Evolutionary conservation across 30 jellyfish, hydroid and myxozoan genomes (phyloP).

Genomic region (Hydractinia symbiolongicarpus): DNA sequence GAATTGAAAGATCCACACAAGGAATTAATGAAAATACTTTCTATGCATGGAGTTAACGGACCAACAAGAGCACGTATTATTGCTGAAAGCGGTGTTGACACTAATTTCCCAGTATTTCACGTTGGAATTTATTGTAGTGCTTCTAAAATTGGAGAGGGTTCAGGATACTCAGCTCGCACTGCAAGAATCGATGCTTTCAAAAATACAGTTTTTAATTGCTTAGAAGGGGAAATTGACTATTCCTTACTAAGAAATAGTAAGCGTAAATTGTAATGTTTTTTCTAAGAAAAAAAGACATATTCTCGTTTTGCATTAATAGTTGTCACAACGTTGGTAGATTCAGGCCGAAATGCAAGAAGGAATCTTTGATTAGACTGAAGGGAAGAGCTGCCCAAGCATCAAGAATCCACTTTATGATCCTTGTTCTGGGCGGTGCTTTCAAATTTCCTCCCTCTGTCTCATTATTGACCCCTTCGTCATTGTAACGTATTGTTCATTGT

Average conservation of each 20-base stretch:
- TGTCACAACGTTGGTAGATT: too few species aligned
- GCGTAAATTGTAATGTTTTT: too few species aligned
- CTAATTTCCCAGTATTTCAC: slow-evolving; percentile 29
- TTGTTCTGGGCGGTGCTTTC: too few species aligned
- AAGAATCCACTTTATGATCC: too few species aligned
- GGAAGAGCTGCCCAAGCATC: too few species aligned
- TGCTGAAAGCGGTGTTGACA: slow-evolving; percentile 30
- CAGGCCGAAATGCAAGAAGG: too few species aligned
- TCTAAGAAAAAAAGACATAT: too few species aligned
- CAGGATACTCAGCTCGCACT: slow-evolving; percentile 28
- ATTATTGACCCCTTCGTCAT: too few species aligned
- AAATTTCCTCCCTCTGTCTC: too few species aligned
- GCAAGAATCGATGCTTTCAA: slow-evolving; percentile 28
- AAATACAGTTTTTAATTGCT: slow-evolving; percentile 35
- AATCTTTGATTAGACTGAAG: too few species aligned
- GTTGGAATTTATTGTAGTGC: slow-evolving; percentile 26
- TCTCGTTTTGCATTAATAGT: too few species aligned
- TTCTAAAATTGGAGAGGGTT: slow-evolving; percentile 33
- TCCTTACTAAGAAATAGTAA: neutral
- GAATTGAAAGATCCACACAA: slow-evolving; percentile 43
- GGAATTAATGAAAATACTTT: slow-evolving; percentile 20
- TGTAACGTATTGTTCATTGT: too few species aligned
- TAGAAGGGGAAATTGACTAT: slow-evolving; percentile 34
- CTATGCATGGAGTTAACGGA: slow-evolving; percentile 28
- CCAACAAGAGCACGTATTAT: slow-evolving; percentile 23